phyloP scores from a whole-genome alignment of 1,140 invertebrate species.

The Armadillidium nasatum region DNA sequence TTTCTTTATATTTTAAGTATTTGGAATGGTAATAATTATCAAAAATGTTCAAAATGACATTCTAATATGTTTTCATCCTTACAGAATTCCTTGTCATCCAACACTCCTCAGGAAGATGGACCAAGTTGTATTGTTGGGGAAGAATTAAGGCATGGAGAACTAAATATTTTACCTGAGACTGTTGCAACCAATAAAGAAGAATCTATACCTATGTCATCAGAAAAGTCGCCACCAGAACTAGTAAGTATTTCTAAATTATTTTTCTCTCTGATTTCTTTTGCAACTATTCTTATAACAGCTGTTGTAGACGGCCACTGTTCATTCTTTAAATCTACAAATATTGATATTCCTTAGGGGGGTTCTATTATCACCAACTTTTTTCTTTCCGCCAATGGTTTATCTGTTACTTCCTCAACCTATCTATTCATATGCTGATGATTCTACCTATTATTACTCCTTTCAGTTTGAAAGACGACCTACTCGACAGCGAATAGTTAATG shows the following conservation, averaged over 20 bases:
- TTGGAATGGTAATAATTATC: too few relatives aligned
- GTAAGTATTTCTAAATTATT: slow-evolving; percentile 6
- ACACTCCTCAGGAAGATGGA: not conserved
- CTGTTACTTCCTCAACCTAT: not conserved
- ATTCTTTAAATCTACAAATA: too few relatives aligned
- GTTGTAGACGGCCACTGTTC: not conserved
- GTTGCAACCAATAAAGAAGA: not conserved
- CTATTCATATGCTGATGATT: too few relatives aligned
- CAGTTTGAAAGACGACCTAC: too few relatives aligned
- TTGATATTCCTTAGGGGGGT: not conserved
- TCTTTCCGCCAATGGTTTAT: not conserved
- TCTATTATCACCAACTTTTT: not conserved
- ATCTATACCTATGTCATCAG: not conserved
- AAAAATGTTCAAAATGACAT: too few relatives aligned
- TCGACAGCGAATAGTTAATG: too few relatives aligned
- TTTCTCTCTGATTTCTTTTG: not conserved
- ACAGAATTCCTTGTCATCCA: not conserved
- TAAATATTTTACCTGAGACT: not conserved
- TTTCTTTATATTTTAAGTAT: too few relatives aligned
- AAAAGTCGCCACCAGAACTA: slow-evolving; percentile 11
- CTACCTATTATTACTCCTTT: too few relatives aligned
- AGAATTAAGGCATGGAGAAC: not conserved
- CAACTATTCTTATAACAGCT: too few relatives aligned
- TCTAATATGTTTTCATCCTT: not conserved
- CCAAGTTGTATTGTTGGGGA: not conserved